A percentile compares a stretch with the other conserved stretches of the same genome.
Conservation (phyloP, 2,888 invertebrate species). For the Falcaria lacertinaria region DNA sequence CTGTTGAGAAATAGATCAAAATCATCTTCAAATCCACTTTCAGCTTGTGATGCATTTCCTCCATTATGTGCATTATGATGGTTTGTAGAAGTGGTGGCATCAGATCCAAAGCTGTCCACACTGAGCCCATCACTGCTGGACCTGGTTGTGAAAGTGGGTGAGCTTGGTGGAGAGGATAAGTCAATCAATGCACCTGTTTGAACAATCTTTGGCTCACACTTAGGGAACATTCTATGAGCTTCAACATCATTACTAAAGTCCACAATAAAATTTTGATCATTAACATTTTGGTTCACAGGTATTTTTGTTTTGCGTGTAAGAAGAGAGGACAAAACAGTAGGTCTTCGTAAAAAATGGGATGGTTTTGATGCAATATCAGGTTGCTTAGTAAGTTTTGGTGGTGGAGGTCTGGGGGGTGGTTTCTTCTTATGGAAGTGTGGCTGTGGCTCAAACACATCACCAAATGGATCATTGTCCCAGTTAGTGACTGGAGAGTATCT, state of each 20-base stretch:
- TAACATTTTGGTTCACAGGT: slow-evolving; percentile 31
- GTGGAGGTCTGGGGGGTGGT: slow-evolving; percentile 86
- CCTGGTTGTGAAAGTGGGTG: slow-evolving; percentile 86
- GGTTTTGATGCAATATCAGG: slow-evolving; percentile 70
- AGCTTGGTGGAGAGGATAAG: slow-evolving; percentile 85
- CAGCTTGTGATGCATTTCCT: slow-evolving; percentile 85
- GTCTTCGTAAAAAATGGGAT: slow-evolving; percentile 73
- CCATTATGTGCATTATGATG: slow-evolving; percentile 77
- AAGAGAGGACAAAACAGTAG: slow-evolving; percentile 65
- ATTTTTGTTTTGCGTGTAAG: slow-evolving; percentile 60
- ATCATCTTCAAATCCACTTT: slow-evolving; percentile 92
- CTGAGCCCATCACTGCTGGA: slow-evolving; percentile 87
- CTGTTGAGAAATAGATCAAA: slow-evolving; percentile 83
- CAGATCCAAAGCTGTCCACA: slow-evolving; percentile 87
- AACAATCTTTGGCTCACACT: slow-evolving; percentile 67
- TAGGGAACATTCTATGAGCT: slow-evolving; percentile 61
- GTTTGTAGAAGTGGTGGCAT: slow-evolving; percentile 80
- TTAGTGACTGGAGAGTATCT: slow-evolving; percentile 78
- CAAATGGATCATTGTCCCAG: slow-evolving; percentile 75
- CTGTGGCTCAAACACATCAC: slow-evolving; percentile 70
- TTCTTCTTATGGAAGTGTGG: slow-evolving; percentile 81
- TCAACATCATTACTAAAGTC: slow-evolving; percentile 54
- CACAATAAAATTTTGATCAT: slow-evolving; percentile 31
- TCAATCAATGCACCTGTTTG: slow-evolving; percentile 83
- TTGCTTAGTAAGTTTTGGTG: slow-evolving; percentile 77